Base-by-base conservation (phyloP, 2,113 vertebrate species). In the Pterophyllum scalare region DNA sequence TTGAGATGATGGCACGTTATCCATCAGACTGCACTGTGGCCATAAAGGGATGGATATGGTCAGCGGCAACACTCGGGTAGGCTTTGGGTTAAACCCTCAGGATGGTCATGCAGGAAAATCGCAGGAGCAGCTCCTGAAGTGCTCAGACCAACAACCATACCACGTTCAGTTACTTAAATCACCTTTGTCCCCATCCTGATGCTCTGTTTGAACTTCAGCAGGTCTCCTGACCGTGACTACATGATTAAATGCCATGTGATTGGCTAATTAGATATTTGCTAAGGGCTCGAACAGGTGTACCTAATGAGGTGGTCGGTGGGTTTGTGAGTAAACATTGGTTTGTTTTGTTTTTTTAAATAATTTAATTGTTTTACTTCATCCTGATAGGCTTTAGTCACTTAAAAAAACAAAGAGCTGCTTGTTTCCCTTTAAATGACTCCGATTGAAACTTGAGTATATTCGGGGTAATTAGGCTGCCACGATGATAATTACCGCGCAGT, bases 181-280 rank as follows among this genome's bases (percentile, higher is more conserved):
- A 49, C 24, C 43, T 24, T 10, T 67, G 40, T 46, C 22, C 64
- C 19, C 22, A 1, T 43, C 0, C 64, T 28, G 2, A 49, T 49
- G 0, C 9, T 19, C 26, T 10, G 64, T 19, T 19, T 10, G 64
- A 46, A 19, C 4, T 0, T 24, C 7, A 11, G 35, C 22, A 46
- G 40, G 40, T 67, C 40, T 4, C 40, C 26, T 9, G 46, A 4
- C 24, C 40, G 0, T 19, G 46, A 17, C 46, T 19, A 5, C 24
- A 49, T 70, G 24, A 24, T 3, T 49, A 6, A 28, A 20, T 20
- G 65, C 17, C 2, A 13, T 52, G 43, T 49, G 65, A 52, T 49
- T 70, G 1, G 0, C 24, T 52, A 14, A 43, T 49, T 49, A 70
- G 43, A 70, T 7, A 4, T 12, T 5, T 28, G 15, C 17, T 0